Percentiles rank a stretch among this genome's conserved stretches.
phyloP scores from a whole-genome alignment of 1,140 invertebrate species.

The Neodiprion virginianus region DNA sequence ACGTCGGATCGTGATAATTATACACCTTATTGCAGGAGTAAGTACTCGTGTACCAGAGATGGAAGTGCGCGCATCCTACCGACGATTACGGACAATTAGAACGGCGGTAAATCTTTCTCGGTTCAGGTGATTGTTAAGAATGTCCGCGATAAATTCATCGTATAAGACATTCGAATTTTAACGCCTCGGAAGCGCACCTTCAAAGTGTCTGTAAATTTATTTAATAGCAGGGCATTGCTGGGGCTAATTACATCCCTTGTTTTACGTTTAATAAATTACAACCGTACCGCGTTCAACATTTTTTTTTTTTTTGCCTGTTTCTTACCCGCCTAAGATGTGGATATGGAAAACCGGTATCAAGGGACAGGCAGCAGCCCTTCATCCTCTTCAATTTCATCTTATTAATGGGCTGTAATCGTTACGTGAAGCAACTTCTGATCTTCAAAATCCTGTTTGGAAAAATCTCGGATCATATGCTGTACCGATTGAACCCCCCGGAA shows the following conservation, averaged over 20 bases:
- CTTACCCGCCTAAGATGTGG: too few relatives aligned
- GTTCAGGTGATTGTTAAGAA: not conserved
- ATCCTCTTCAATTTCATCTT: too few relatives aligned
- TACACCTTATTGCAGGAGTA: not conserved
- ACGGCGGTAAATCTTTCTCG: not conserved
- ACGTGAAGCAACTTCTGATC: too few relatives aligned
- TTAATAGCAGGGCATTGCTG: not conserved
- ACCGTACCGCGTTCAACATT: not conserved
- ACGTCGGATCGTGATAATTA: not conserved
- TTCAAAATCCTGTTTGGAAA: too few relatives aligned
- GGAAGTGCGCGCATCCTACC: not conserved
- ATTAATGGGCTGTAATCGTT: too few relatives aligned
- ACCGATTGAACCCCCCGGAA: too few relatives aligned
- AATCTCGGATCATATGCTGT: too few relatives aligned
- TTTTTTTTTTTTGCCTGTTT: too few relatives aligned
- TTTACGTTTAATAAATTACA: conserved; percentile 8
- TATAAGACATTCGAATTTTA: conserved; percentile 3
- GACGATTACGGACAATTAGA: not conserved
- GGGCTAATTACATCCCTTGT: conserved; percentile 2
- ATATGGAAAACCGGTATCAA: too few relatives aligned
- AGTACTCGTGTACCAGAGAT: not conserved
- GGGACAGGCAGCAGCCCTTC: too few relatives aligned
- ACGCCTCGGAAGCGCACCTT: not conserved
- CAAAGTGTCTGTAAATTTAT: not conserved
- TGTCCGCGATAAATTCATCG: not conserved